Evolutionary conservation across 1,140 invertebrate genomes (phyloP), one percentile per base, ranked within the genome.

Genomic region (Bombyx mandarina): DNA sequence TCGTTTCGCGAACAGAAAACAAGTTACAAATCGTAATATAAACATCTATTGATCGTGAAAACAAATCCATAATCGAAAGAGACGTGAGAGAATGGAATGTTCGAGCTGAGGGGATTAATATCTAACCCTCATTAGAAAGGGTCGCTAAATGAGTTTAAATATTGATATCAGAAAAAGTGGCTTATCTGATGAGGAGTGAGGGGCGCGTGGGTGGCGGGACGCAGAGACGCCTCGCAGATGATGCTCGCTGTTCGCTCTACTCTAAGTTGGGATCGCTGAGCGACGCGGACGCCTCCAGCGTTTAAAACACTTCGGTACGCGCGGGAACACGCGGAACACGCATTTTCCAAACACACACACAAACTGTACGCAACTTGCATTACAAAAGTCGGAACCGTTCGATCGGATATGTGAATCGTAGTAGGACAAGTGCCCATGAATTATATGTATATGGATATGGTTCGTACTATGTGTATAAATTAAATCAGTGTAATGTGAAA

Each of bases 221-320:
- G 63, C 57, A 51, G 61, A 44, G 57, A 60, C 65, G 70, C 61
- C 56, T 54, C 57, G 52, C 63, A 54, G 66, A 75, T 74, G 75
- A 78, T 75, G 76, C 65, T 73, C 77, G 78, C 79, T 82, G 76
- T 63, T 73, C 77, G 78, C 79, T 82, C 72, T 63, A 65, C 71
- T 55, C 65, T 65, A 66, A 69, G 68, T 69, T 69, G 65, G 67
- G 61, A 63, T 54, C 73, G 77, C 58, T 68, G 71, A 66, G 75
- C 72, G 77, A 78, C 78, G 80, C 70, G 42, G 44, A 51, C 56
- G 48, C 54, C 52, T 51, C 47, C 46, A 49, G 55, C 54, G 56
- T 55, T 44, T 45, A 46, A 9, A 54, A 59, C 48, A 52, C 48
- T 35, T 35, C 45, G 52, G 26, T 43, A 45, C 57, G 56, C 61